These are phyloP conservation scores for Discoglossus pictus DNA, from an alignment of 2,797 vertebrate species.

Conservation along the genomic window DNA sequence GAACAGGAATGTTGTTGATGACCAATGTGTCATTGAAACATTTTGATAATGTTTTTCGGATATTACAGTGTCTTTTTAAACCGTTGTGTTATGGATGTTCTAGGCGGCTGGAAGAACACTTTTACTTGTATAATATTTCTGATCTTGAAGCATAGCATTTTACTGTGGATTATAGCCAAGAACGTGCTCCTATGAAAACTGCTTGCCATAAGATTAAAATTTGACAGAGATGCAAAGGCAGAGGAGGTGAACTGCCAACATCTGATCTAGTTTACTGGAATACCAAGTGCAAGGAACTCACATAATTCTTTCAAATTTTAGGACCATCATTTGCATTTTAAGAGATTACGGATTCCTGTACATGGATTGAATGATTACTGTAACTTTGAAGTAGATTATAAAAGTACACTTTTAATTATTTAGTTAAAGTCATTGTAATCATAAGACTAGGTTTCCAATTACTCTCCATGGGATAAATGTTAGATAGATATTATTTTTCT, in stretches of 20 bases:
- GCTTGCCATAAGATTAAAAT: constrained; percentile 42
- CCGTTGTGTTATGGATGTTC: no score
- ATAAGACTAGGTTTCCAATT: constrained; percentile 10
- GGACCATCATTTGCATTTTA: constrained; percentile 25
- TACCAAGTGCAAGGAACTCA: constrained; percentile 28
- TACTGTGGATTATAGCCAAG: constrained; percentile 12
- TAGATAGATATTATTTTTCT: neutral
- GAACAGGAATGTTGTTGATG: no score
- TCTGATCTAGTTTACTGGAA: constrained; percentile 48
- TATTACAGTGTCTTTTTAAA: no score
- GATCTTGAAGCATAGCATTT: constrained; percentile 34
- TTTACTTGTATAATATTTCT: constrained; percentile 39
- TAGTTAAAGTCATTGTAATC: constrained; percentile 9
- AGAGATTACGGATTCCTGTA: constrained; percentile 41
- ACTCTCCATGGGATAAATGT: constrained; percentile 3
- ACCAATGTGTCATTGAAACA: no score
- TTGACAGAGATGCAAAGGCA: constrained; percentile 47
- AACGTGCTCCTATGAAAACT: constrained; percentile 37
- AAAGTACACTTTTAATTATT: constrained; percentile 33
- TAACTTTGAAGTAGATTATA: constrained; percentile 38
- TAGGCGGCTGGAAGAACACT: no score
- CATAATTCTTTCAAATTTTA: constrained; percentile 44
- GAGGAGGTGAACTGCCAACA: constrained; percentile 33
- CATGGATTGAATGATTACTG: constrained; percentile 38
- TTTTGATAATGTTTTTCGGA: no score